Conservation (phyloP, 2,888 invertebrate species). For the Dicycla oo region DNA sequence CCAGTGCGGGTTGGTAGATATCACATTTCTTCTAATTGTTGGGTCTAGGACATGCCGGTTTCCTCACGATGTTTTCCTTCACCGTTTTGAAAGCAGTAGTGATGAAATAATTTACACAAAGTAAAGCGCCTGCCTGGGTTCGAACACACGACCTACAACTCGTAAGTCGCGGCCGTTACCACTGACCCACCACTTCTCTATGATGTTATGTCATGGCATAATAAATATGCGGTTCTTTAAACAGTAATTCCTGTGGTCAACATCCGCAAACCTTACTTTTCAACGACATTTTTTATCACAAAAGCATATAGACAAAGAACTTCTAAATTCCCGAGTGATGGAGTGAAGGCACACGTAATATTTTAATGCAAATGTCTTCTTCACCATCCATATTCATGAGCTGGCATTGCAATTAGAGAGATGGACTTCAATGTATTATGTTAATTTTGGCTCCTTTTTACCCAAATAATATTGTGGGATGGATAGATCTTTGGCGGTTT, state of each 20-base stretch:
- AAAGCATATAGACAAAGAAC: conserved; percentile 48
- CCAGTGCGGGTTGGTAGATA: no score
- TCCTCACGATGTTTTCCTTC: no score
- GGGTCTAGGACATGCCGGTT: no score
- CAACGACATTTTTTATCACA: conserved; percentile 18
- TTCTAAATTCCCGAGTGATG: conserved; percentile 24
- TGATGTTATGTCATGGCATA: neutral
- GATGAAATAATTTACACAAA: no score
- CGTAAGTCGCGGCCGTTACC: no score
- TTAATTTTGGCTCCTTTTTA: conserved; percentile 64
- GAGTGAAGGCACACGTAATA: conserved; percentile 43
- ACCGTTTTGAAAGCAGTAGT: no score
- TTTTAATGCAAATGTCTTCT: conserved; percentile 62
- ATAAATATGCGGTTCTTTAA: neutral
- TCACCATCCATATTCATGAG: conserved; percentile 66
- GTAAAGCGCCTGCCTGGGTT: no score
- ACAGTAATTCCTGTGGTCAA: neutral
- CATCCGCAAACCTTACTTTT: neutral
- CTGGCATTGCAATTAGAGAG: conserved; percentile 68
- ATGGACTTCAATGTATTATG: conserved; percentile 69
- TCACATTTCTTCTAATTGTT: no score
- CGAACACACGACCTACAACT: no score
- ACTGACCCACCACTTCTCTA: no score
- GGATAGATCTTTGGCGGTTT: conserved; percentile 31
- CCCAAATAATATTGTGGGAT: conserved; percentile 52